These are phyloP conservation scores for Drepana falcataria DNA, from an alignment of 2,888 invertebrate species.

Conservation along the genomic window DNA sequence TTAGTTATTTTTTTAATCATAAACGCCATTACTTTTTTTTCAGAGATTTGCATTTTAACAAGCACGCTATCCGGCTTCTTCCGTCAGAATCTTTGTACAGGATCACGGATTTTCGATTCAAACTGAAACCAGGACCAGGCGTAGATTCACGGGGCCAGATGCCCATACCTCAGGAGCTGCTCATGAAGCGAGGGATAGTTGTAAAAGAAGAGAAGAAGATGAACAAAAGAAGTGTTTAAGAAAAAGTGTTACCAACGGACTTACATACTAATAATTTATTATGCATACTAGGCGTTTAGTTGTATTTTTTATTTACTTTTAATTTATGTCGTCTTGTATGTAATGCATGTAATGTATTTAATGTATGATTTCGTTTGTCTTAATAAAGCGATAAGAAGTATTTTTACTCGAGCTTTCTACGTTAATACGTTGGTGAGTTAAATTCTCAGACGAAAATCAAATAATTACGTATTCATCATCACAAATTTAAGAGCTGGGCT, in stretches of 20 bases:
- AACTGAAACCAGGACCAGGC: slow-evolving; percentile 36
- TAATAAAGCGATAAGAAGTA: too few species aligned
- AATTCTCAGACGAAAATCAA: too few species aligned
- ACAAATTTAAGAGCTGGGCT: too few species aligned
- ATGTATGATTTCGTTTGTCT: too few species aligned
- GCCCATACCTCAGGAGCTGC: slow-evolving; percentile 39
- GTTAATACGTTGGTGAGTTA: too few species aligned
- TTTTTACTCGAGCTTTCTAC: too few species aligned
- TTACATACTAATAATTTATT: background rate
- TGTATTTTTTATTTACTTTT: too few species aligned
- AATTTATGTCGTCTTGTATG: background rate
- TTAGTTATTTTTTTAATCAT: too few species aligned
- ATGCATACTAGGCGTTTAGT: background rate
- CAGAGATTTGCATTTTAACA: slow-evolving; percentile 36
- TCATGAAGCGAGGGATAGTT: slow-evolving; percentile 22
- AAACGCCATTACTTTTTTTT: background rate
- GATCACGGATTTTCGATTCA: slow-evolving; percentile 26
- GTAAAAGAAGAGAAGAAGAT: slow-evolving; percentile 8
- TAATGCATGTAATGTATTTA: too few species aligned
- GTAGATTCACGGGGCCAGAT: slow-evolving; percentile 34
- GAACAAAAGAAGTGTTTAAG: background rate
- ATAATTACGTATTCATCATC: too few species aligned
- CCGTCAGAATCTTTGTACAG: slow-evolving; percentile 29
- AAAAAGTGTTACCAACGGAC: background rate
- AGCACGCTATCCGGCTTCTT: slow-evolving; percentile 13